phyloP scores from a whole-genome alignment of 2,888 invertebrate genomes.

The Meta bourneti region DNA sequence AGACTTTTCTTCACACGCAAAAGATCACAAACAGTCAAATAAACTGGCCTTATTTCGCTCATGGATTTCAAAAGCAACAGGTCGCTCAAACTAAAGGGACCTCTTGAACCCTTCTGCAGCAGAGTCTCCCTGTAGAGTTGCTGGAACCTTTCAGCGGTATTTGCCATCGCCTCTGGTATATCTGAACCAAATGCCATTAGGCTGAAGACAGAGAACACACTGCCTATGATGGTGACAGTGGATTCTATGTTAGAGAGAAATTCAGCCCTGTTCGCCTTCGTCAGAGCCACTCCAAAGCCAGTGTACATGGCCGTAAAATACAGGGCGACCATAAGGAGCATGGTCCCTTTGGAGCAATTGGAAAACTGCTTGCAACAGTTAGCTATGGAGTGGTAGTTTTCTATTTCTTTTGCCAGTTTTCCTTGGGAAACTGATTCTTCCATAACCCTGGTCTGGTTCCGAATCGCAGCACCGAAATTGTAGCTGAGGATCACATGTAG shows the following conservation, averaged over 20 bases:
- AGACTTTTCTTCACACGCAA: constrained; percentile 25
- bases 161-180: background rate
- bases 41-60: constrained; percentile 4
- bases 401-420: background rate
- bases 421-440: background rate
- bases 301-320: background rate
- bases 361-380: constrained; percentile 9
- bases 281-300: background rate
- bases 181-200: constrained; percentile 1
- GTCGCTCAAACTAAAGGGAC: background rate
- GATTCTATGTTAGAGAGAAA: background rate
- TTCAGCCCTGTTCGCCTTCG: background rate
- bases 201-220: background rate
- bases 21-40: constrained; percentile 10
- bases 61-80: constrained; percentile 18
- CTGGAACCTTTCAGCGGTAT: background rate
- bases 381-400: constrained; percentile 4
- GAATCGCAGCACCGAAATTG: background rate
- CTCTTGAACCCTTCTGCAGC: background rate
- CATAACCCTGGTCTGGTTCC: background rate
- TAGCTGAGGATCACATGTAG: background rate
- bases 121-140: background rate
- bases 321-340: constrained; percentile 11
- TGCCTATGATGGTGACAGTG: background rate
- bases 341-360: background rate